Percentiles rank a stretch among this genome's conserved stretches.
phyloP scores from a whole-genome alignment of 2,888 invertebrate species.

The Napeogenes sylphis region DNA sequence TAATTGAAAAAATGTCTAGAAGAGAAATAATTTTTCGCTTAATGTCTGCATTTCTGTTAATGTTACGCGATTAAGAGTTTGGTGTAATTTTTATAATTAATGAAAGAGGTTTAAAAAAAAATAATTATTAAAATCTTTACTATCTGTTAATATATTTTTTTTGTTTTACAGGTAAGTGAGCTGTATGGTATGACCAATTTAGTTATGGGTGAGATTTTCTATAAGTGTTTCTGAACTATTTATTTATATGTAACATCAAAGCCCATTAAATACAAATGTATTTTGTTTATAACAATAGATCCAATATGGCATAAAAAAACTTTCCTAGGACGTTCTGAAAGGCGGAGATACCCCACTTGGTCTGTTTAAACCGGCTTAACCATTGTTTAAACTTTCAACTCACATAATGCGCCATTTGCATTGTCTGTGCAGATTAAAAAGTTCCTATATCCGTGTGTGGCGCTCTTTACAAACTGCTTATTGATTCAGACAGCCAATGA shows the following conservation, averaged over 20 bases:
- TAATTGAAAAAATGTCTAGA: conserved; percentile 62
- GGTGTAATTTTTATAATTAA: neutral
- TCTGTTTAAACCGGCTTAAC: conserved; percentile 52
- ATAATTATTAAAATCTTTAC: conserved; percentile 13
- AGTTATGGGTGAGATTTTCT: neutral
- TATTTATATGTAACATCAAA: neutral
- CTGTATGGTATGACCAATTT: conserved; percentile 12
- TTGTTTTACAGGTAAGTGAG: conserved; percentile 32
- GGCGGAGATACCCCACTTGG: conserved; percentile 58
- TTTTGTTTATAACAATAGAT: neutral
- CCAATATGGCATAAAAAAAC: conserved; percentile 2
- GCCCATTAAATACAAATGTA: no score
- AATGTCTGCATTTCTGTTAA: conserved; percentile 61
- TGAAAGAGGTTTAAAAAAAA: conserved; percentile 14
- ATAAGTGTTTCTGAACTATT: neutral
- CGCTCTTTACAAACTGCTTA: conserved; percentile 32
- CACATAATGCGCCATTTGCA: conserved; percentile 48
- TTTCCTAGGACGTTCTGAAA: conserved; percentile 12
- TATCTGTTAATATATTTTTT: conserved; percentile 8
- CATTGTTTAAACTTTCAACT: conserved; percentile 48
- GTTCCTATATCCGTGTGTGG: conserved; percentile 35
- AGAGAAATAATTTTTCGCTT: conserved; percentile 56
- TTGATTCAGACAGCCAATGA: conserved; percentile 26
- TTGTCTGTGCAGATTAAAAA: conserved; percentile 37
- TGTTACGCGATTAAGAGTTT: conserved; percentile 35